Conservation (phyloP, 2,797 vertebrate genomes). For the Huso huso region DNA sequence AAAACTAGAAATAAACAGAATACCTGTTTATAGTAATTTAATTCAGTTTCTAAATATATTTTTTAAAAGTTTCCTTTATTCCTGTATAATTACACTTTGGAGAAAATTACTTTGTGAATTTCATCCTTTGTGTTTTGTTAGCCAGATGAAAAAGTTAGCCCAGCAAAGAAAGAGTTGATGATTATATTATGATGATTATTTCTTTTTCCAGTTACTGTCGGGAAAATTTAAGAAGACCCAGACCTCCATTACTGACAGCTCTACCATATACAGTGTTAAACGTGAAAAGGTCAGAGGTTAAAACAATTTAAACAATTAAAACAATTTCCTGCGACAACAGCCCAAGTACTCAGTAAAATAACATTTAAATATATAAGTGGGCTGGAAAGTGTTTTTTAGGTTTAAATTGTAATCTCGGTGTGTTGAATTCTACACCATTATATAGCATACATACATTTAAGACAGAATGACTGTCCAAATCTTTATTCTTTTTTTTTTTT, state of each 20-base stretch:
- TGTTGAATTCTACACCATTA: background rate
- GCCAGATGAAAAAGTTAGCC: too few species aligned
- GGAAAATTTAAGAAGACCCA: constrained; percentile 81
- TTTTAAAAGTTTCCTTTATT: background rate
- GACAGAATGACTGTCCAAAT: too few species aligned
- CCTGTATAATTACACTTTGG: too few species aligned
- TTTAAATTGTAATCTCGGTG: background rate
- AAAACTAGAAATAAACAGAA: too few species aligned
- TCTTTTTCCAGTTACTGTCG: constrained; percentile 67
- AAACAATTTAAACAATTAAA: too few species aligned
- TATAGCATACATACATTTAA: background rate
- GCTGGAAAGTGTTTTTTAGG: too few species aligned
- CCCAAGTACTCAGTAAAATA: too few species aligned
- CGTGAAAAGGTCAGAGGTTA: constrained; percentile 59
- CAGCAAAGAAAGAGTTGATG: background rate
- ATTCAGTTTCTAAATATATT: too few species aligned
- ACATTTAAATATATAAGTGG: too few species aligned
- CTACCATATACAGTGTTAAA: constrained; percentile 69
- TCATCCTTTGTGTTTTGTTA: background rate
- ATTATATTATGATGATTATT: background rate
- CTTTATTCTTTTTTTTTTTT: background rate
- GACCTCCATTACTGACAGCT: constrained; percentile 84
- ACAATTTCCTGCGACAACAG: too few species aligned
- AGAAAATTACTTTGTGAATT: too few species aligned
- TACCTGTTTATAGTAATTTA: too few species aligned